Percentiles rank a stretch among this genome's conserved stretches.
Evolutionary conservation across 2,888 invertebrate genomes (phyloP).

Genomic region (Heliothis peltigera): DNA sequence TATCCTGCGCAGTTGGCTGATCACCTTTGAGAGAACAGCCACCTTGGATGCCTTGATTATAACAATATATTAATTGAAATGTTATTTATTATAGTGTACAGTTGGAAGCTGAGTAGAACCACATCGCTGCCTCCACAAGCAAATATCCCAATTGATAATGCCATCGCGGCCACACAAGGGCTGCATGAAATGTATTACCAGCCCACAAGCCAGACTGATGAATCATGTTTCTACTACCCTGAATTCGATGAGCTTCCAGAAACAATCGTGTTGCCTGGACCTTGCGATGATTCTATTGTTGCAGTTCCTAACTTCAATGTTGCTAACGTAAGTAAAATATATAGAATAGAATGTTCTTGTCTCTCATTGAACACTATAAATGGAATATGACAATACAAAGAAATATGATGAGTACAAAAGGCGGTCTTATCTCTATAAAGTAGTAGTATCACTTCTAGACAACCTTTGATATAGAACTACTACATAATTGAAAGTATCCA

Average conservation of each 20-base stretch:
- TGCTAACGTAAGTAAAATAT: background rate
- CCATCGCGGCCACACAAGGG: background rate
- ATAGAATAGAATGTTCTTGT: no score
- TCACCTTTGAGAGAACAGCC: no score
- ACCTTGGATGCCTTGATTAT: no score
- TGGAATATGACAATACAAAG: no score
- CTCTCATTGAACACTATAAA: no score
- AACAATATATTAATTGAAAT: background rate
- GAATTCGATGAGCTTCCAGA: background rate
- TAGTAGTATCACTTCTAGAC: no score
- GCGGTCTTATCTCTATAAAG: no score
- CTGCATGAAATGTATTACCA: background rate
- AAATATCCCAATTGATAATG: background rate
- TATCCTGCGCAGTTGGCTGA: no score
- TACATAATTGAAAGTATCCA: no score
- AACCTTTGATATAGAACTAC: no score
- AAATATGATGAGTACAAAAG: no score
- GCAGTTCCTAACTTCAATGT: background rate
- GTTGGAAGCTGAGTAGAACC: conserved; percentile 7
- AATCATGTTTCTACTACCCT: conserved; percentile 22
- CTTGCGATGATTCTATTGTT: background rate
- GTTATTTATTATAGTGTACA: conserved; percentile 1
- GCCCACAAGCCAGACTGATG: background rate
- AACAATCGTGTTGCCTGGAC: background rate
- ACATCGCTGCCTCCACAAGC: background rate